phyloP scores from a whole-genome alignment of 2,888 invertebrate species.

The Eurytoma californica region DNA sequence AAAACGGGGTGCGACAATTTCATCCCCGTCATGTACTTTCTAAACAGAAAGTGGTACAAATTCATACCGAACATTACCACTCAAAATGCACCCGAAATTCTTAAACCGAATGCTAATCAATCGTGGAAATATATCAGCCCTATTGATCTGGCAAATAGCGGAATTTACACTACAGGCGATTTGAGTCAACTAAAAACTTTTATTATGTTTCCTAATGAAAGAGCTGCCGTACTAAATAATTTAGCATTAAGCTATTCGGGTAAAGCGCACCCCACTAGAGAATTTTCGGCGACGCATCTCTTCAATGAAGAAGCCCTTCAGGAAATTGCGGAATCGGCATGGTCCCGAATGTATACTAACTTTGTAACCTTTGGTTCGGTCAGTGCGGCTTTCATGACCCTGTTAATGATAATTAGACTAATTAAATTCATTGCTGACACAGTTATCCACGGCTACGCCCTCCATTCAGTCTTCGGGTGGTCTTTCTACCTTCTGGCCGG shows the following conservation, averaged over 20 bases:
- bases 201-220: background rate
- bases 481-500: no score
- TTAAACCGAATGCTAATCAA: background rate
- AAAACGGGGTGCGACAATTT: background rate
- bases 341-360: background rate
- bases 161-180: background rate
- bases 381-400: background rate
- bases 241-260: background rate
- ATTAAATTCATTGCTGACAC: background rate
- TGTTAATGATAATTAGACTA: background rate
- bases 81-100: background rate
- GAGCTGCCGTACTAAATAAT: background rate
- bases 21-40: background rate
- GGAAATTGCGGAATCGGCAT: background rate
- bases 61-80: background rate
- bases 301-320: background rate
- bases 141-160: background rate
- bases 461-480: background rate
- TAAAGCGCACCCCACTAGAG: background rate
- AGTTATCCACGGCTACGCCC: background rate
- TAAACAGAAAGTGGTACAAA: background rate
- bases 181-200: background rate
- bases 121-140: background rate
- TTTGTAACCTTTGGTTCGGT: background rate
- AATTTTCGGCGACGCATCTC: background rate